phyloP scores from a whole-genome alignment of 2,888 invertebrate species.

The Thalpophila matura region DNA sequence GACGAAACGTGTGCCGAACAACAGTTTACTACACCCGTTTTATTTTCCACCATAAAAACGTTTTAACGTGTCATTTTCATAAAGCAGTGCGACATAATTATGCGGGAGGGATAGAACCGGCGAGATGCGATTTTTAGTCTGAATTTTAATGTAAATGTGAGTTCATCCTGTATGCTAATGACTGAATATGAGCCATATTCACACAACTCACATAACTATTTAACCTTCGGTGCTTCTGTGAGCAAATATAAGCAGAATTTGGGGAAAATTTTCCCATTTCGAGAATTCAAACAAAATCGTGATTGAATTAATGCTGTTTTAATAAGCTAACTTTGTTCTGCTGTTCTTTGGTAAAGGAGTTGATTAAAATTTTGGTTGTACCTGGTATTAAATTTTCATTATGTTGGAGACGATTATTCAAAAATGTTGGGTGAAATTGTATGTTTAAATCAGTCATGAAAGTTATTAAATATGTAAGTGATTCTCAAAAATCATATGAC shows the following conservation, averaged over 20 bases:
- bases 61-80: constrained; percentile 83
- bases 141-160: constrained; percentile 83
- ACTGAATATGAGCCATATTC: constrained; percentile 76
- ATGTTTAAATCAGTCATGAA: constrained; percentile 9
- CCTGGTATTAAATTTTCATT: constrained; percentile 44
- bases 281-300: constrained; percentile 62
- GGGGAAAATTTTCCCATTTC: constrained; percentile 61
- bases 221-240: constrained; percentile 63
- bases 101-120: constrained; percentile 72
- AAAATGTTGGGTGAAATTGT: constrained; percentile 13
- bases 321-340: constrained; percentile 46
- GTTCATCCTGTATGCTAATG: constrained; percentile 79
- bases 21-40: constrained; percentile 68
- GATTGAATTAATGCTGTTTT: constrained; percentile 62
- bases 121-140: constrained; percentile 79
- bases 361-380: constrained; percentile 38
- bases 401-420: constrained; percentile 27
- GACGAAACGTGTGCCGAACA: constrained; percentile 62
- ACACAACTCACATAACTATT: constrained; percentile 74
- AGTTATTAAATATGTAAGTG: not conserved
- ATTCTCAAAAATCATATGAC: not conserved
- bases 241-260: constrained; percentile 61
- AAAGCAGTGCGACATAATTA: constrained; percentile 82
- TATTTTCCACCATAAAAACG: constrained; percentile 73
- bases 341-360: constrained; percentile 16